phyloP scores from a whole-genome alignment of 2,797 vertebrate species.

The Tiaroga cobitis region DNA sequence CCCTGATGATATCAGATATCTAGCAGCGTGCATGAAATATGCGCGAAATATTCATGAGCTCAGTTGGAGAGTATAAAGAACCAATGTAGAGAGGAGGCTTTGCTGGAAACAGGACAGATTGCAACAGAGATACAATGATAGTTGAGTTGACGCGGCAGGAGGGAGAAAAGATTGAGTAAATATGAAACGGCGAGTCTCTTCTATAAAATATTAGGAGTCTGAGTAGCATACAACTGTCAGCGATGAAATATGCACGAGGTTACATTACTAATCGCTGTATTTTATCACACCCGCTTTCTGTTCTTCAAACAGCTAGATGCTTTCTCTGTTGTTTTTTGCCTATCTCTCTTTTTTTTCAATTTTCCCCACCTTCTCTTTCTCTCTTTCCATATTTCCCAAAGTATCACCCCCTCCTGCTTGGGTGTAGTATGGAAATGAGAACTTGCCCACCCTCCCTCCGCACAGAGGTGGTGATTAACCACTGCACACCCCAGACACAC shows the following conservation, averaged over 20 bases:
- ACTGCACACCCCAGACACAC: slow-evolving; percentile 59
- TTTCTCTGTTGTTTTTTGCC: slow-evolving; percentile 44
- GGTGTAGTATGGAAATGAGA: slow-evolving; percentile 65
- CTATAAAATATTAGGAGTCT: slow-evolving; percentile 51
- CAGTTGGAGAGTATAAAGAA: slow-evolving; percentile 52
- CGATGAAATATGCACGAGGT: slow-evolving; percentile 59
- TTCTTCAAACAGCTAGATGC: slow-evolving; percentile 40
- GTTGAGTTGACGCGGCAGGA: slow-evolving; percentile 16
- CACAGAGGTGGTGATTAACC: slow-evolving; percentile 67
- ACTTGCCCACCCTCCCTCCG: slow-evolving; percentile 47
- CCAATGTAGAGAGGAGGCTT: slow-evolving; percentile 42
- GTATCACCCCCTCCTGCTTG: slow-evolving; percentile 47
- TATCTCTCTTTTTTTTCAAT: slow-evolving; percentile 46
- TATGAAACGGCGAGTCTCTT: slow-evolving; percentile 23
- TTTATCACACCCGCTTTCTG: slow-evolving; percentile 40
- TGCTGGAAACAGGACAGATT: slow-evolving; percentile 39
- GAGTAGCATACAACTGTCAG: slow-evolving; percentile 73
- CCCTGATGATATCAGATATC: slow-evolving; percentile 56
- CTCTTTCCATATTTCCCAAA: slow-evolving; percentile 48
- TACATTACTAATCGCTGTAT: slow-evolving; percentile 53
- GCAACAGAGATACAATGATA: slow-evolving; percentile 53
- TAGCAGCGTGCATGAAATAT: slow-evolving; percentile 46
- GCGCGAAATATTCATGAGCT: slow-evolving; percentile 62
- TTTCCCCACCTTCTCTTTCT: slow-evolving; percentile 31
- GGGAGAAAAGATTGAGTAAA: slow-evolving; percentile 30